These are phyloP conservation scores for Pseudochirops corinnae DNA, from an alignment of 2,797 vertebrate genomes.

Conservation along the genomic window DNA sequence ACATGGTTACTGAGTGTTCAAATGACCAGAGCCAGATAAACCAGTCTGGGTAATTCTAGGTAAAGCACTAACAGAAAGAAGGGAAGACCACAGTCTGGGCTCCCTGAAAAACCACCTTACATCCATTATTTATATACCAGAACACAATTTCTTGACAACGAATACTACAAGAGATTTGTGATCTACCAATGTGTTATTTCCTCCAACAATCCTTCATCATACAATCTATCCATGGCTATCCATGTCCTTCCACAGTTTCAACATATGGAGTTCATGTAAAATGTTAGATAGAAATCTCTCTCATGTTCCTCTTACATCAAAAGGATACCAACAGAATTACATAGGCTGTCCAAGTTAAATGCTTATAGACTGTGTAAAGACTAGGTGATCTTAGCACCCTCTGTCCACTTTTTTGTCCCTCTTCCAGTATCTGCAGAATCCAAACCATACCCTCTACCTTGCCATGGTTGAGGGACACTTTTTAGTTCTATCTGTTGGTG, in stretches of 20 bases:
- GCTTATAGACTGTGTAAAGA: background rate
- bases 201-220: background rate
- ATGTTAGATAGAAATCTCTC: background rate
- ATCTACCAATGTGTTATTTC: background rate
- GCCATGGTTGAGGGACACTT: background rate
- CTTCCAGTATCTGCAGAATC: background rate
- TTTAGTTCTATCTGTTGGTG: background rate
- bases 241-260: background rate
- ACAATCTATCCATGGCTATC: background rate
- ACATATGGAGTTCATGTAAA: background rate
- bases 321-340: background rate
- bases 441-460: background rate
- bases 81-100: background rate
- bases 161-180: background rate
- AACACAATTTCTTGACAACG: background rate
- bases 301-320: background rate
- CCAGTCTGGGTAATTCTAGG: background rate
- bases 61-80: background rate
- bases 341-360: background rate
- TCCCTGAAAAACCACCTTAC: background rate
- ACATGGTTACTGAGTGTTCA: background rate
- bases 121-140: background rate
- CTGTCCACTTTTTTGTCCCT: background rate
- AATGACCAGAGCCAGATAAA: background rate
- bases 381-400: background rate